A percentile compares a stretch with the other conserved stretches of the same genome.
These are phyloP conservation scores for Callinectes sapidus DNA, from an alignment of 2,888 invertebrate species.

Conservation along the genomic window DNA sequence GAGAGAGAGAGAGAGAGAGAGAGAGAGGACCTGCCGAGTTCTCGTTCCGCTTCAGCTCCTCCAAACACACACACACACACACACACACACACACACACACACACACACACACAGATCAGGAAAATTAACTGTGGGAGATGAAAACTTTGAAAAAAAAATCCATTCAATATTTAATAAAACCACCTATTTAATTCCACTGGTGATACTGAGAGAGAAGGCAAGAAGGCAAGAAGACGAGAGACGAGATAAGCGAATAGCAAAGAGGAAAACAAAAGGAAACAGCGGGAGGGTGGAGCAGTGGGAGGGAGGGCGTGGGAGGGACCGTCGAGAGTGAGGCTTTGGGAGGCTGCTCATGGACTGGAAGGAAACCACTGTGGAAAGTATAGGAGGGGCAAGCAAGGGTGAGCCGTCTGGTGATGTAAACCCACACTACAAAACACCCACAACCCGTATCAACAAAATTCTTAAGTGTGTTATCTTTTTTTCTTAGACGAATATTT, in stretches of 20 bases:
- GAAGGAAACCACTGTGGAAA: background rate
- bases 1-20: constrained; percentile 10
- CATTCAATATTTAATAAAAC: background rate
- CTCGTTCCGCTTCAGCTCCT: constrained; percentile 7
- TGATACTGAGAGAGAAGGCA: background rate
- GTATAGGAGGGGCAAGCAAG: background rate
- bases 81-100: constrained; percentile 40
- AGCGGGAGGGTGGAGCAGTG: background rate
- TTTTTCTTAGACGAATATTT: too few relatives aligned
- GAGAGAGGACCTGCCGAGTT: background rate
- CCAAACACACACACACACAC: background rate
- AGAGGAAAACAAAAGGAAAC: too few relatives aligned
- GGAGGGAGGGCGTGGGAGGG: background rate
- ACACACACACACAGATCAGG: background rate
- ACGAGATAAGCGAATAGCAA: too few relatives aligned
- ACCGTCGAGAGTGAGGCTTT: background rate
- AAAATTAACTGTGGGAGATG: background rate
- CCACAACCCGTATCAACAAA: too few relatives aligned
- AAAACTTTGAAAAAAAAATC: background rate
- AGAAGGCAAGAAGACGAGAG: background rate
- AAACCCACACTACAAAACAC: background rate
- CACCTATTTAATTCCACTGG: background rate
- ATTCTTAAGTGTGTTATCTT: too few relatives aligned
- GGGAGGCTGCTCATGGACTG: background rate
- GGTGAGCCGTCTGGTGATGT: background rate